A percentile compares a stretch with the other conserved stretches of the same genome.
Evolutionary conservation across 2,113 vertebrate species (phyloP).

Genomic region (Isurus oxyrinchus): DNA sequence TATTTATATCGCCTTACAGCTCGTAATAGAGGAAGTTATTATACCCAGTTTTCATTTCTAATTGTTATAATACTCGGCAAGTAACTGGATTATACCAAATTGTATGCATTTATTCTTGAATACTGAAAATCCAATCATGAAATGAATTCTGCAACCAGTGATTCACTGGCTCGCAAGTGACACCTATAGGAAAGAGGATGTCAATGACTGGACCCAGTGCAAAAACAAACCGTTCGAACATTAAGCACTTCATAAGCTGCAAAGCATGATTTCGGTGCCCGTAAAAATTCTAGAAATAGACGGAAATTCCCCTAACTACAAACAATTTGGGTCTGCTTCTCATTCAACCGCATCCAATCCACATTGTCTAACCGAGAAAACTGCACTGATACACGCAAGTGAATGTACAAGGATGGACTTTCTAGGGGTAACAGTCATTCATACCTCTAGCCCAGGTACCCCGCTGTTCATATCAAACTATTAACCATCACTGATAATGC

Average conservation of each 20-base stretch:
- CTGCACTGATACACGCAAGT: not conserved
- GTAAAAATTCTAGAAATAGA: too few species aligned
- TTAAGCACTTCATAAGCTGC: not conserved
- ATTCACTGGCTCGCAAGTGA: not conserved
- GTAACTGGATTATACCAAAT: not conserved
- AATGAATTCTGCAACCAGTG: not conserved
- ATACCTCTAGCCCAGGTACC: not conserved
- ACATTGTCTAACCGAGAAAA: not conserved
- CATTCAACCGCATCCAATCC: not conserved
- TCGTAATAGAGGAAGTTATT: not conserved
- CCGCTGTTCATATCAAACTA: not conserved
- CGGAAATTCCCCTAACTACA: not conserved
- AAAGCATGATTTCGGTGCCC: not conserved
- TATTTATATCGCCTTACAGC: not conserved
- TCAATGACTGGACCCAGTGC: not conserved
- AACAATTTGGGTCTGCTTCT: not conserved
- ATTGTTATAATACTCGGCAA: not conserved
- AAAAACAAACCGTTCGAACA: not conserved
- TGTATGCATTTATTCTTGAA: not conserved
- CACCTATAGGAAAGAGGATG: constrained; percentile 18
- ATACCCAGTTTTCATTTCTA: not conserved
- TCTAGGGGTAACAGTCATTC: not conserved
- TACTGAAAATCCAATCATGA: not conserved
- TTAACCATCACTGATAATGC: not conserved
- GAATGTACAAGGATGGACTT: not conserved